A percentile compares a stretch with the other conserved stretches of the same genome.
Conservation (phyloP, 37 sponge, comb jelly and placozoan genomes). For the Theonella swinhoei region DNA sequence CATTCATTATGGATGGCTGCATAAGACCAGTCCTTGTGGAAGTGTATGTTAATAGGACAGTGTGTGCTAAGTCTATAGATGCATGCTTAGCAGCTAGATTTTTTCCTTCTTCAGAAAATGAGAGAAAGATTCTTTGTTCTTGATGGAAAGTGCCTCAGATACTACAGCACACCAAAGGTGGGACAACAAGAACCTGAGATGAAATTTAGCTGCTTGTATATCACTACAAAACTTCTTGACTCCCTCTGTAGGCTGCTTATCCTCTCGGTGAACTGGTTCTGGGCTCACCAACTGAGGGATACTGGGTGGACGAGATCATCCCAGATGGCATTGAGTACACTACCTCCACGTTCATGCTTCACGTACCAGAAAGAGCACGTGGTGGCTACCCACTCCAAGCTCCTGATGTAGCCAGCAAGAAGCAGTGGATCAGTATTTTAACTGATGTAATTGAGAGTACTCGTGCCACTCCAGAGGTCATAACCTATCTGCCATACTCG, state of each 20-base stretch:
- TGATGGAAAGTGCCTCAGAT: conserved; percentile 58
- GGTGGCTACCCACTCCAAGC: conserved; percentile 61
- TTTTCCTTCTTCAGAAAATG: too few species aligned
- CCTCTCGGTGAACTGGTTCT: conserved; percentile 74
- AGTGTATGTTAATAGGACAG: too few species aligned
- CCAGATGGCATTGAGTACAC: conserved; percentile 26
- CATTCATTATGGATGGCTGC: conserved; percentile 39
- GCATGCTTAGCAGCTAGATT: too few species aligned
- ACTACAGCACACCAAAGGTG: conserved; percentile 65
- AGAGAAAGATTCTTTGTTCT: conserved; percentile 80
- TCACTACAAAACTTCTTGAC: not conserved
- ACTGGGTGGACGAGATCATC: conserved; percentile 15
- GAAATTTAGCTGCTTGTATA: not conserved
- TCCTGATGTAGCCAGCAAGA: conserved; percentile 41
- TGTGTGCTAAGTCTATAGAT: too few species aligned
- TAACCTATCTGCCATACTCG: not conserved
- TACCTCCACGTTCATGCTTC: conserved; percentile 49
- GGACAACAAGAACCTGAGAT: not conserved
- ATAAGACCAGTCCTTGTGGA: conserved; percentile 42
- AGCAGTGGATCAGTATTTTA: conserved; percentile 53
- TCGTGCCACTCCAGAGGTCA: not conserved
- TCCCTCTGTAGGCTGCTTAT: conserved; percentile 57
- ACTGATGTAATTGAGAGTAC: conserved; percentile 31
- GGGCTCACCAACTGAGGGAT: conserved; percentile 32
- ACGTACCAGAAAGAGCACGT: conserved; percentile 28